A percentile compares a stretch with the other conserved stretches of the same genome.
phyloP scores from a whole-genome alignment of 2,888 invertebrate genomes.

The Drosophila mayaguana region DNA sequence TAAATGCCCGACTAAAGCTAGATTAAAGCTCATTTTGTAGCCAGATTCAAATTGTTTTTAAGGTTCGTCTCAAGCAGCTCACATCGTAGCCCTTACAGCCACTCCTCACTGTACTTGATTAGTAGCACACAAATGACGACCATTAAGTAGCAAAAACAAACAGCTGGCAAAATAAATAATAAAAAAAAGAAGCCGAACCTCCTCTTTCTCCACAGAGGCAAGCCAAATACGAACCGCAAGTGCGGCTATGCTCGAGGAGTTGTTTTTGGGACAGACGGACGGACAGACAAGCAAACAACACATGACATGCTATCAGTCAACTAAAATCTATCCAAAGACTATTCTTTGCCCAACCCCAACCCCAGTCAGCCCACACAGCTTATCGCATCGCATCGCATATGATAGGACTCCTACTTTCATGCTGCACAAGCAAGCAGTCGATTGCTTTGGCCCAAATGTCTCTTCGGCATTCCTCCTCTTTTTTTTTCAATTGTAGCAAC shows the following conservation, averaged over 20 bases:
- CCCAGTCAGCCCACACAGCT: neutral
- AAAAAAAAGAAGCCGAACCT: neutral
- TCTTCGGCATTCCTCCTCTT: slow-evolving; percentile 21
- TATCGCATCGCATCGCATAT: slow-evolving; percentile 8
- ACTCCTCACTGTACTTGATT: slow-evolving; percentile 43
- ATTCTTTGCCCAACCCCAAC: neutral
- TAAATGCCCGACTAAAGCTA: neutral
- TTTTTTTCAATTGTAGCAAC: slow-evolving; percentile 23
- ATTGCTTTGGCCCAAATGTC: slow-evolving; percentile 19
- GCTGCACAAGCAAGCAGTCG: slow-evolving; percentile 22
- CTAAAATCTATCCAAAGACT: slow-evolving; percentile 18
- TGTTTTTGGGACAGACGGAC: neutral
- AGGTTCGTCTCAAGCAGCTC: neutral
- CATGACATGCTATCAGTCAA: slow-evolving; percentile 29
- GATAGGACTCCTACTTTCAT: slow-evolving; percentile 12
- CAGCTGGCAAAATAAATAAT: slow-evolving; percentile 35
- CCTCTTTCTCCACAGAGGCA: neutral
- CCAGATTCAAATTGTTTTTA: neutral
- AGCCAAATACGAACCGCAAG: slow-evolving; percentile 29
- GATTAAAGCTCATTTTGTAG: neutral
- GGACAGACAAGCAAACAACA: slow-evolving; percentile 13
- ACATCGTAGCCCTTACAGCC: neutral
- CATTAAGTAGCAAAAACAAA: slow-evolving; percentile 48
- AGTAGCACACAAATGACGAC: slow-evolving; percentile 34
- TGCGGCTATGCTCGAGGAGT: slow-evolving; percentile 1